phyloP scores from a whole-genome alignment of 1,140 invertebrate species.

The Elymnias hypermnestra region DNA sequence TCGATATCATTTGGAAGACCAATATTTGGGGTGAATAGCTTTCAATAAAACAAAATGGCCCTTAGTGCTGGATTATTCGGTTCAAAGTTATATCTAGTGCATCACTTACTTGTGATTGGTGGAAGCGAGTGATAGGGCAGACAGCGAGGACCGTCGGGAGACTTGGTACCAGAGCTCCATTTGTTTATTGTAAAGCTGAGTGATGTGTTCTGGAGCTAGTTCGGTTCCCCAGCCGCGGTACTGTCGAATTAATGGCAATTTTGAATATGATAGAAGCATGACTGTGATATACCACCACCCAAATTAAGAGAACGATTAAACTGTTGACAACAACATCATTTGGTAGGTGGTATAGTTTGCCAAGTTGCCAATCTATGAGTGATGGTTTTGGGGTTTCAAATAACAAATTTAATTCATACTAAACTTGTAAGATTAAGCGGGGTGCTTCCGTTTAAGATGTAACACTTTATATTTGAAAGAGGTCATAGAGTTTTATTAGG shows the following conservation, averaged over 20 bases:
- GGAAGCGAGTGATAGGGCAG: constrained; percentile 91
- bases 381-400: constrained; percentile 8
- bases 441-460: background rate
- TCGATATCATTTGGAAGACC: background rate
- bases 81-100: constrained; percentile 41
- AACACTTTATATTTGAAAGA: background rate
- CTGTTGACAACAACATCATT: constrained; percentile 8
- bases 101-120: constrained; percentile 84
- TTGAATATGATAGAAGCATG: constrained; percentile 60
- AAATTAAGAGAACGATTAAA: constrained; percentile 13
- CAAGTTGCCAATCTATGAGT: constrained; percentile 26
- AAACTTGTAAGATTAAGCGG: background rate
- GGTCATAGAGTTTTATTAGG: too few species aligned
- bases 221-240: constrained; percentile 93
- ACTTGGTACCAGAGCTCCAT: constrained; percentile 93
- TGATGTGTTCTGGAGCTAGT: constrained; percentile 86
- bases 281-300: constrained; percentile 37
- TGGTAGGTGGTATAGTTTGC: constrained; percentile 20
- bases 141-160: constrained; percentile 89
- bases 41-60: constrained; percentile 22
- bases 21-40: background rate
- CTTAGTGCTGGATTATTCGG: constrained; percentile 33
- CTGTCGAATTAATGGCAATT: constrained; percentile 76
- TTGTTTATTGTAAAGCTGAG: constrained; percentile 87
- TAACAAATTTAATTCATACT: background rate